A percentile compares a stretch with the other conserved stretches of the same genome.
phyloP scores from a whole-genome alignment of 2,113 vertebrate species.

The Microtus pennsylvanicus region DNA sequence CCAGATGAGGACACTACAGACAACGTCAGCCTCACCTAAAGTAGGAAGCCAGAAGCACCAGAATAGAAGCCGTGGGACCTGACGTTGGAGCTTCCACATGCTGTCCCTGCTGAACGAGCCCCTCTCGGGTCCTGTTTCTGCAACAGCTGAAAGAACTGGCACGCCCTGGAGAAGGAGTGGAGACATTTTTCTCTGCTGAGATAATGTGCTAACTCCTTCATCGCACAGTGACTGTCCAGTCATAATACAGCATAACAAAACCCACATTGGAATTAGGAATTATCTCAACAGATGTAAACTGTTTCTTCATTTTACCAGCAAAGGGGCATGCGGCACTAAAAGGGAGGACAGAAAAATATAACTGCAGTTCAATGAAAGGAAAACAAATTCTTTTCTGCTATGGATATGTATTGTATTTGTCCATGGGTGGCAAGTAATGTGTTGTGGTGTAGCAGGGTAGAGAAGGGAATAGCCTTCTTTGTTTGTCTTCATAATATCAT shows the following conservation, averaged over 20 bases:
- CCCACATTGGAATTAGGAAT: neutral
- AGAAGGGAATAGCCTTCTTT: conserved; percentile 4
- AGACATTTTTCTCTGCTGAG: conserved; percentile 66
- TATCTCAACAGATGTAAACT: conserved; percentile 18
- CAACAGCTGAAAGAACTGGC: conserved; percentile 75
- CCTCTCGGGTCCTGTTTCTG: conserved; percentile 52
- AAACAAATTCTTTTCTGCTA: conserved; percentile 28
- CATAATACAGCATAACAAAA: neutral
- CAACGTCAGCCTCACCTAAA: neutral
- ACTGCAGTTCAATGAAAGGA: conserved; percentile 31
- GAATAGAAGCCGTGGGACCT: conserved; percentile 65
- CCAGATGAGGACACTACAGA: neutral
- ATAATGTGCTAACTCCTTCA: conserved; percentile 54
- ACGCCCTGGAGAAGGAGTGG: conserved; percentile 47
- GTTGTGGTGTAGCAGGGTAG: neutral
- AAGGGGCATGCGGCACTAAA: conserved; percentile 40
- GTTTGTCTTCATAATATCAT: conserved; percentile 1
- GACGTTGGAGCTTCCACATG: conserved; percentile 51
- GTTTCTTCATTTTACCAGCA: conserved; percentile 55
- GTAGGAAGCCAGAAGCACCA: conserved; percentile 48
- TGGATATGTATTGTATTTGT: neutral
- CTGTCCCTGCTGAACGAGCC: conserved; percentile 66
- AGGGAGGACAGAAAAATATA: conserved; percentile 50
- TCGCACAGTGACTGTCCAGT: neutral
- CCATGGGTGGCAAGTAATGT: neutral